Evolutionary conservation across 2,888 invertebrate genomes (phyloP), one percentile per base, ranked within the genome.

Genomic region (Drosophila incognita): DNA sequence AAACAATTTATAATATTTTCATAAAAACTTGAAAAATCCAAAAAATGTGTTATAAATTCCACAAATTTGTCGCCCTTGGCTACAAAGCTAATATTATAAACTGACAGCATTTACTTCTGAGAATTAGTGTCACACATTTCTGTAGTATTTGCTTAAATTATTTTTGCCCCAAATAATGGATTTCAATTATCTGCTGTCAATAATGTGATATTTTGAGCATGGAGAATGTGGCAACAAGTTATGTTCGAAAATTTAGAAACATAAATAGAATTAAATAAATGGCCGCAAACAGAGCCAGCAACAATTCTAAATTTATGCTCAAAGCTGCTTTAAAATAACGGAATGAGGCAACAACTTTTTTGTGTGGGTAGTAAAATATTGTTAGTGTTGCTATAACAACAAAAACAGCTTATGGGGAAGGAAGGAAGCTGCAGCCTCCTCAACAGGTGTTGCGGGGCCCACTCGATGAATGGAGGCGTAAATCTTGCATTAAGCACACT

Each of bases 401-500:
- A 35, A n/a, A n/a, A n/a, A 40, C 21, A 59, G 11, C n/a, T 29
- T 8, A 15, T 60, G 31, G 53, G 64, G 36, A 21, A 24, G 65
- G 24, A 29, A 48, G 29, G 18, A 35, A 68, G 71, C 46, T 75
- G 73, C 62, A 63, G 46, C 40, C 54, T 69, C 59, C 33, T 59
- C 85, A 86, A 90, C 85, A 86, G 85, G 90, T 86, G 85, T 72
- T 74, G 27, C 69, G 88, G 42, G 66, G 57, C 64, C 60, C 79
- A 73, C 72, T 83, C 90, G 67, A 86, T 88, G 89, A 81, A 88
- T 90, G 85, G 83, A 86, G 81, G 81, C 85, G 89, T 86, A 86
- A 86, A 90, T 86, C 89, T 86, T 88, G 69, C 90, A 87, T 79
- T 83, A 74, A 90, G 81, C 64, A 75, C 67, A 64, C 59, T 70